phyloP scores from a whole-genome alignment of 2,113 vertebrate genomes.

The Noturus placidus region DNA sequence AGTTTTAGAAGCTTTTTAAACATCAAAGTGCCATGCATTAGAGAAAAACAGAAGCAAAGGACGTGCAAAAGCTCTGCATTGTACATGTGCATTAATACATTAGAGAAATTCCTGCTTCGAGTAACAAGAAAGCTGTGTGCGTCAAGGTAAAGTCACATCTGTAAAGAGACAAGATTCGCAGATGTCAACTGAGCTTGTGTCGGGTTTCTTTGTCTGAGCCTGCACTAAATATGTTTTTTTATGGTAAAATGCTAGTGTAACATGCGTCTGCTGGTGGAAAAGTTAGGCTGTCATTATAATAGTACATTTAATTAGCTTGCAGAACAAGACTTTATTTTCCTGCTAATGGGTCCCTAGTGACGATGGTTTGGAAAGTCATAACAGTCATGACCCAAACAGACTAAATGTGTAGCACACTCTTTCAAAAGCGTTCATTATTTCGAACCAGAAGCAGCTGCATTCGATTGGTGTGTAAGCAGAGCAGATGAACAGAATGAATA shows the following conservation, averaged over 20 bases:
- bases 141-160: neutral
- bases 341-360: slow-evolving; percentile 12
- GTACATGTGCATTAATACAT: slow-evolving; percentile 30
- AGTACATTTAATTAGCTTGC: slow-evolving; percentile 1
- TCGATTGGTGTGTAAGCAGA: neutral
- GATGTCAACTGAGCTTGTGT: neutral
- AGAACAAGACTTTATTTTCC: slow-evolving; percentile 1
- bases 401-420: neutral
- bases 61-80: slow-evolving; percentile 22
- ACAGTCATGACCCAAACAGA: neutral
- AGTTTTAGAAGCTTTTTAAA: slow-evolving; percentile 12
- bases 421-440: neutral
- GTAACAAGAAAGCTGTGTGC: neutral
- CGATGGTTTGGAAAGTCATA: neutral
- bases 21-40: slow-evolving; percentile 28
- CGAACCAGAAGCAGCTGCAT: neutral
- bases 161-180: neutral
- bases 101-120: slow-evolving; percentile 6
- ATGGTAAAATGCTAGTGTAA: neutral
- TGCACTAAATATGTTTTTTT: neutral
- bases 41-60: slow-evolving; percentile 19
- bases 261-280: neutral
- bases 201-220: neutral
- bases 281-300: neutral
- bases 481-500: neutral